Evolutionary conservation across 2,888 invertebrate genomes (phyloP), one percentile per base, ranked within the genome.

Genomic region (Pyrrhosoma nymphula): DNA sequence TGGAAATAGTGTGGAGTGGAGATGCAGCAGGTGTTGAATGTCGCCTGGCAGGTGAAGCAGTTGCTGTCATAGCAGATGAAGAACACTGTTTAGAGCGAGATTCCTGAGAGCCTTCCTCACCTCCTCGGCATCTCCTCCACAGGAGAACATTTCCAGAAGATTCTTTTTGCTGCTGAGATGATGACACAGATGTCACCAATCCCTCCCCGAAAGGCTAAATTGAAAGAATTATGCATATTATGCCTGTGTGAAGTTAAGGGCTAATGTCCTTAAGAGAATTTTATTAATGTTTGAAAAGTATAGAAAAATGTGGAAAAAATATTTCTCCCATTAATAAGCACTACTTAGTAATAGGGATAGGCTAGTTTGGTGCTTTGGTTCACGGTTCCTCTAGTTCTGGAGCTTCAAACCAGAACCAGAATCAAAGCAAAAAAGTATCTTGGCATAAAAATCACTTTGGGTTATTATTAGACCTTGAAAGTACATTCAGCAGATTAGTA

Each of bases 1-100:
- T 99, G n/a, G 99, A 98, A 97, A 99, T 98, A 56, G 99, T 98
- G 96, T 99, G 99, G 90, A 99, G 98, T 1, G 99, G 98, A 88
- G 98, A 93, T 39, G 93, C 93, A 75, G 93, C 93, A n/a, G 93
- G 93, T 14, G 96, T 8, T 96, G 96, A 63, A 96, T 96, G 95
- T 96, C 96, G 91, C 96, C 96, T 93, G 8, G 93, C 93, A 55
- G 93, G 75, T 47, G 93, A 93, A 69, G 93, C 93, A n/a, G 93
- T n/a, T 97, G 90, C 98, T 98, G 96, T 98, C 98, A 96, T 97
- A n/a, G 69, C 26, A 93, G 93, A 35, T 47, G 47, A 39, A n/a
- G 56, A 47, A 23, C 69, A 18, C 4, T 63, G 69, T 35, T 69
- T n/a, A 8, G 93, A n/a, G 0, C 69, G n/a, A 16, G 18, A 30